phyloP scores from a whole-genome alignment of 1,140 invertebrate species.

The Oncopodura yosiiana region DNA sequence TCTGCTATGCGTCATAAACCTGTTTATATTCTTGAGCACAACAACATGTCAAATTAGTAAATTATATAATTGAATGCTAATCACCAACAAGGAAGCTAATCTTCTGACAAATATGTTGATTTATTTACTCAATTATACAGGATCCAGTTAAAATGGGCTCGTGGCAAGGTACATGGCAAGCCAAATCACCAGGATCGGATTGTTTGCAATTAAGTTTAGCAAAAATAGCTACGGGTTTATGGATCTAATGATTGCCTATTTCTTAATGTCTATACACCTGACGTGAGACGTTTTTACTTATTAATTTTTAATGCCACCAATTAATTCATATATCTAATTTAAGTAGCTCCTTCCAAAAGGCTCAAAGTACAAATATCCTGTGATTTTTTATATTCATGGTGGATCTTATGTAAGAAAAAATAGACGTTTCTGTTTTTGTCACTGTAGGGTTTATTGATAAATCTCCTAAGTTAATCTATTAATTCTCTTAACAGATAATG shows the following conservation, averaged over 20 bases:
- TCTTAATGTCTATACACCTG: constrained; percentile 18
- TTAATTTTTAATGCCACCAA: not conserved
- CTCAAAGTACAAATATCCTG: not conserved
- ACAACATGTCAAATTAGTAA: no score
- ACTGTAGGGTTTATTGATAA: no score
- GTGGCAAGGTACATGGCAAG: constrained; percentile 3
- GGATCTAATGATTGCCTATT: constrained; percentile 17
- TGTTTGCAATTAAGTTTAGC: constrained; percentile 12
- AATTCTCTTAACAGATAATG: not conserved
- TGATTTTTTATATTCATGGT: constrained; percentile 21
- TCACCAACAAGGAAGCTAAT: no score
- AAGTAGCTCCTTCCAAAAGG: not conserved
- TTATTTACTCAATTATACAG: no score
- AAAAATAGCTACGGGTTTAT: constrained; percentile 13
- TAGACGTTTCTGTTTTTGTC: no score
- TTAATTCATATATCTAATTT: not conserved
- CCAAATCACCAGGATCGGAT: constrained; percentile 16
- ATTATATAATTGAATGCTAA: no score
- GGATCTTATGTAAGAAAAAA: constrained; percentile 7
- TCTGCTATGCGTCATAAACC: no score
- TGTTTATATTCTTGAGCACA: no score
- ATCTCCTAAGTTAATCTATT: not conserved
- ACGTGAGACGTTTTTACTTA: not conserved
- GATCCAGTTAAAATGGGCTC: constrained; percentile 2
- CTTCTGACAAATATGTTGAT: no score